Evolutionary conservation across 2,888 invertebrate species (phyloP).

Genomic region (Metacarcinus magister): DNA sequence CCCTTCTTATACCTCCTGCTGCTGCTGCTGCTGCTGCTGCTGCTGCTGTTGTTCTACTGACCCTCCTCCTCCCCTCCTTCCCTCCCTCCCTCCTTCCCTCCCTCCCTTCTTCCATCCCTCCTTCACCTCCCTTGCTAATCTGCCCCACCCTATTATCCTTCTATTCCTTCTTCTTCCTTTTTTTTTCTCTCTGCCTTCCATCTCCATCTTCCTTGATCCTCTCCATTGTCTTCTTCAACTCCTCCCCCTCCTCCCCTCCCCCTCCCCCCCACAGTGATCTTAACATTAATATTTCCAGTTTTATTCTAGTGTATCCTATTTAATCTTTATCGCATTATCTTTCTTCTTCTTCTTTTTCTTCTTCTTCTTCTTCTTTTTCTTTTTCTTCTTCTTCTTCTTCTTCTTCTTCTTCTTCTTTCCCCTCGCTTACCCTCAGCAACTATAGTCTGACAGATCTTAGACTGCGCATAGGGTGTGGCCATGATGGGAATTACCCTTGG

Average conservation of each 20-base stretch:
- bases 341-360: background rate
- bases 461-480: too few relatives aligned
- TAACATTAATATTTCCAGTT: slow-evolving; percentile 7
- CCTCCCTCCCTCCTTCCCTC: background rate
- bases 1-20: background rate
- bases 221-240: slow-evolving; percentile 27
- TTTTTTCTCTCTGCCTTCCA: background rate
- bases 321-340: background rate
- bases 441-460: too few relatives aligned
- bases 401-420: background rate
- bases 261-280: too few relatives aligned
- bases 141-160: background rate
- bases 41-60: slow-evolving; percentile 37
- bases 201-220: background rate
- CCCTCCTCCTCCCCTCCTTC: background rate
- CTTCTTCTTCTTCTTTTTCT: background rate
- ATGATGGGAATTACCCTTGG: too few relatives aligned
- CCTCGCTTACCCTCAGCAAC: slow-evolving; percentile 34
- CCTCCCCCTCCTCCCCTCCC: background rate
- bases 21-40: background rate
- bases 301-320: background rate
- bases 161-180: background rate
- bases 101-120: background rate
- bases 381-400: background rate
- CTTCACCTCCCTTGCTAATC: background rate